These are phyloP conservation scores for Trinorchestia longiramus DNA, from an alignment of 1,140 invertebrate genomes.

Conservation along the genomic window DNA sequence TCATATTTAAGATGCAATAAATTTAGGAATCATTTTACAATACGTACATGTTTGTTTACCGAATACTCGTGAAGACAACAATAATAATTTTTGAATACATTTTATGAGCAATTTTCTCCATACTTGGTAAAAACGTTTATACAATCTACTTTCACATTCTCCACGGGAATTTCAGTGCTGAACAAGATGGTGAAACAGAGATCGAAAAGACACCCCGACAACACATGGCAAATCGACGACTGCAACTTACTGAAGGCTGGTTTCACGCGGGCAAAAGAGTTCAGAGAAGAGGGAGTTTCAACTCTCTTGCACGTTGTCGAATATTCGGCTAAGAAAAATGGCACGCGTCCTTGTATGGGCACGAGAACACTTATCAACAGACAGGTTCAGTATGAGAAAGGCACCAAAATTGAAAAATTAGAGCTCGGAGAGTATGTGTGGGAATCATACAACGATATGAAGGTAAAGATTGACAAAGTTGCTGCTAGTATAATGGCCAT, in stretches of 20 bases:
- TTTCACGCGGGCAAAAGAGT: constrained; percentile 56
- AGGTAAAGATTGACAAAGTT: constrained; percentile 69
- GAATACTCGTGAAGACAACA: background rate
- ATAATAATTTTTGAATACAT: too few species aligned
- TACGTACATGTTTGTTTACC: background rate
- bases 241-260: constrained; percentile 58
- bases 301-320: constrained; percentile 62
- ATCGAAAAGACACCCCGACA: constrained; percentile 29
- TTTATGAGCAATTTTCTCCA: too few species aligned
- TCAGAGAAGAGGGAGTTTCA: constrained; percentile 51
- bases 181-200: constrained; percentile 30
- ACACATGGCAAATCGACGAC: background rate
- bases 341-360: constrained; percentile 63
- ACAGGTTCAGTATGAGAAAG: constrained; percentile 57
- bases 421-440: constrained; percentile 70
- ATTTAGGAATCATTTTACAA: background rate
- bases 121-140: background rate
- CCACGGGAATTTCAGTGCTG: background rate
- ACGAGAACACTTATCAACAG: constrained; percentile 61
- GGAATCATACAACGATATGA: constrained; percentile 70
- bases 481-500: constrained; percentile 67
- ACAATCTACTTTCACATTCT: background rate
- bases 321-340: constrained; percentile 60
- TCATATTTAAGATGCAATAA: background rate
- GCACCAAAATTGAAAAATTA: constrained; percentile 63